A percentile compares a stretch with the other conserved stretches of the same genome.
Conservation (phyloP, 2,797 vertebrate species). For the Coreius guichenoti region DNA sequence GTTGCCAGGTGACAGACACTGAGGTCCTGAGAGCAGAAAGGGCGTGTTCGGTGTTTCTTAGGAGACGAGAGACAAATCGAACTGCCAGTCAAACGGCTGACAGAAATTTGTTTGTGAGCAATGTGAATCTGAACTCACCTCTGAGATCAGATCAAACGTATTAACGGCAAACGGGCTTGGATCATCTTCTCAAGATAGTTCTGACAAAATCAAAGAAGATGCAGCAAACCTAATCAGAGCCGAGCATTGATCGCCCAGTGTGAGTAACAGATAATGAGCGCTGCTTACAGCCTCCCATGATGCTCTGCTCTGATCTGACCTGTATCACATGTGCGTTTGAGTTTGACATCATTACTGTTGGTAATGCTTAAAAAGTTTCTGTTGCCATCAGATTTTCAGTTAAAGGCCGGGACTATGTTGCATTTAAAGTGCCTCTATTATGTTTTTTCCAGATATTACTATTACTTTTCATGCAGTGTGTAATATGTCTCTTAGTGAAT, state of each 20-base stretch:
- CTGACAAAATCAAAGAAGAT: neutral
- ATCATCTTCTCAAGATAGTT: neutral
- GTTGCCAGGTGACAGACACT: conserved; percentile 82
- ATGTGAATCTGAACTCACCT: neutral
- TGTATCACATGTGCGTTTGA: neutral
- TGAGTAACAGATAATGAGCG: conserved; percentile 21
- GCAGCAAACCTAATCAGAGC: neutral
- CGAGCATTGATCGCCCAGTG: neutral
- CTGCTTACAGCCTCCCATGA: conserved; percentile 23
- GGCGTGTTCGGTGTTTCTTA: conserved; percentile 39
- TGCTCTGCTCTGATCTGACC: conserved; percentile 29
- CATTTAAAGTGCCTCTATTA: neutral
- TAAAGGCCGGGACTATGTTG: neutral
- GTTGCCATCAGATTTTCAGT: neutral
- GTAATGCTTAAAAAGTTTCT: neutral
- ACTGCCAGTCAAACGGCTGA: neutral
- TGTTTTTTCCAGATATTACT: neutral
- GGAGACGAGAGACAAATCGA: neutral
- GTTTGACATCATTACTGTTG: neutral
- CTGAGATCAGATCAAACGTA: neutral
- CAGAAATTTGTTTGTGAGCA: neutral
- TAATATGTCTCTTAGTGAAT: neutral
- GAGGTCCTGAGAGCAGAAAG: conserved; percentile 73
- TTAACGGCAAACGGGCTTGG: neutral
- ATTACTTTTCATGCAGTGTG: neutral